Evolutionary conservation across 2,797 vertebrate species (phyloP), one percentile per base, ranked within the genome.

Genomic region (Hoplostethus mediterraneus): DNA sequence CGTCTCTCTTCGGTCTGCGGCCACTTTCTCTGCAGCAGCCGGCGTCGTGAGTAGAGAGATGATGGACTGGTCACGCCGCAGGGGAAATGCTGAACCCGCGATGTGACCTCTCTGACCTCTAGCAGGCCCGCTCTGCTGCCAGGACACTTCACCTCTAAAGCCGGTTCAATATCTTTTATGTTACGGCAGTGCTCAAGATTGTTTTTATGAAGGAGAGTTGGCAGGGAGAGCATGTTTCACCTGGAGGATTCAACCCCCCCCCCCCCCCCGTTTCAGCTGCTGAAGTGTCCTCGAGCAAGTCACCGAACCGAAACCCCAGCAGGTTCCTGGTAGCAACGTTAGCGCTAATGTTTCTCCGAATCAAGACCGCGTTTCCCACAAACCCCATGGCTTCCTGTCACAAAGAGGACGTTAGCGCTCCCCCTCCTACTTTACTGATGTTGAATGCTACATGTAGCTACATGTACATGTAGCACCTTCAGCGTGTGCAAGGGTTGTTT

Each of bases 11-110:
- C 11, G 59, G 31, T 53, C 38, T 73, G 63, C 8, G 73, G 60
- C 48, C 8, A 1, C 10, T 49, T 14, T 16, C 4, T 44, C 8
- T 6, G 42, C 12, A 13, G 16, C 1, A n/a, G 48, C 7, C 16
- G 21, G 58, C 2, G 53, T 74, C 4, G 16, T 73, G 71, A 77
- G 61, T 9, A 53, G 49, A 45, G 45, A 51, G 61, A 48, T 8
- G 48, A n/a, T n/a, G n/a, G n/a, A n/a, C n/a, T n/a, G n/a, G n/a
- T n/a, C n/a, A n/a, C n/a, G n/a, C n/a, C n/a, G n/a, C n/a, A n/a
- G n/a, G n/a, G n/a, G n/a, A n/a, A n/a, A n/a, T n/a, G 21, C 51
- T 65, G 59, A 1, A 44, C 47, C 17, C 54, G 55, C 53, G 63
- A 45, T 14, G 2, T 57, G 33, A 3, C 2, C n/a, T 48, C 68